phyloP scores from a whole-genome alignment of 2,888 invertebrate genomes.

The Acrocera orbiculus region DNA sequence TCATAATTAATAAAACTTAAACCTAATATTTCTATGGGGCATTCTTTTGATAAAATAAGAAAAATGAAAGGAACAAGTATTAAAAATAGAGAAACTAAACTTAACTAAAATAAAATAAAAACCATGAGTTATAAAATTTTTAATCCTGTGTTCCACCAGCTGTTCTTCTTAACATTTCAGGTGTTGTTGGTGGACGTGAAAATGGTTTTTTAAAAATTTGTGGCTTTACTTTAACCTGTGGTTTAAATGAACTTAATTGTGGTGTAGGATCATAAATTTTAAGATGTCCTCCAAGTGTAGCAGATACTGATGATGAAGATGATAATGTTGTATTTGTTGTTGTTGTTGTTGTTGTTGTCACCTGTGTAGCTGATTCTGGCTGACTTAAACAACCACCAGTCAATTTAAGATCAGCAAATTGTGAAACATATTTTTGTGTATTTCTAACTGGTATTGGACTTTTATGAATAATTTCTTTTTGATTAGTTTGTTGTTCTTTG shows the following conservation, averaged over 20 bases:
- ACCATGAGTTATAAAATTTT: no score
- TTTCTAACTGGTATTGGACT: slow-evolving; percentile 41
- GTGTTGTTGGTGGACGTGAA: slow-evolving; percentile 13
- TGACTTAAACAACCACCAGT: slow-evolving; percentile 35
- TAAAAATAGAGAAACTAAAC: no score
- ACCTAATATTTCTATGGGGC: no score
- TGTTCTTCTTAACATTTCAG: slow-evolving; percentile 11
- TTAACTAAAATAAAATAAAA: no score
- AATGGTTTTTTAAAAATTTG: slow-evolving; percentile 53
- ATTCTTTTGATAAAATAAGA: no score
- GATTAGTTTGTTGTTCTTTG: no score
- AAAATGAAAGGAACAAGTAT: no score
- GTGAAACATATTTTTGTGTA: slow-evolving; percentile 43
- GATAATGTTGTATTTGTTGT: slow-evolving; percentile 13
- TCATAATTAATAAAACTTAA: no score
- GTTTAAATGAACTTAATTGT: slow-evolving; percentile 35
- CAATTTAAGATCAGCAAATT: slow-evolving; percentile 45
- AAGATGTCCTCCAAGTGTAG: slow-evolving; percentile 6
- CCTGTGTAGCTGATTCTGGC: slow-evolving; percentile 10
- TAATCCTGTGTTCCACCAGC: no score
- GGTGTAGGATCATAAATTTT: slow-evolving; percentile 13
- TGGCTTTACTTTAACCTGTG: slow-evolving; percentile 64
- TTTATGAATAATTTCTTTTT: slow-evolving; percentile 17
- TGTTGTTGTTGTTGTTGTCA: slow-evolving; percentile 18
- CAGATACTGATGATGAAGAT: slow-evolving; percentile 16